These are phyloP conservation scores for Oriolus oriolus DNA, from an alignment of 2,113 vertebrate species.

Conservation along the genomic window DNA sequence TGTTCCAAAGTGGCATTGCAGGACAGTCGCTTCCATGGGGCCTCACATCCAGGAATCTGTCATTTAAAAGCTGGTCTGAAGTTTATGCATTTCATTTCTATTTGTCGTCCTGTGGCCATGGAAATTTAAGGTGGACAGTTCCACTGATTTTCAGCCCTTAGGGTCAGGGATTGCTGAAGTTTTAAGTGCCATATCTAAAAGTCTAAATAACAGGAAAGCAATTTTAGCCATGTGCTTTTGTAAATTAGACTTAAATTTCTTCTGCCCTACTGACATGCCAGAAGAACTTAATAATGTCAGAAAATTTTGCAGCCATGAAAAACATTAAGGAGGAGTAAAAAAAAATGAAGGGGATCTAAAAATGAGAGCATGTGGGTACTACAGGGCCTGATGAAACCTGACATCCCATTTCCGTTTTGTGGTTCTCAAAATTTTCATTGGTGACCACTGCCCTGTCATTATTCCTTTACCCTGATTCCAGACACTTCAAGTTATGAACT, in stretches of 20 bases:
- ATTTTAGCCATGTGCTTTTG: neutral
- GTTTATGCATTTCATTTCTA: neutral
- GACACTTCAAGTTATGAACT: neutral
- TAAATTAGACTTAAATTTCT: neutral
- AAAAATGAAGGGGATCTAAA: neutral
- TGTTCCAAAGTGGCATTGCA: neutral
- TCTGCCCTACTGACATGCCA: neutral
- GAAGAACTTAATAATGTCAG: neutral
- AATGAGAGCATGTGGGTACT: neutral
- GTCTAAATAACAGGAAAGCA: neutral
- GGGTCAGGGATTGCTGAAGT: neutral
- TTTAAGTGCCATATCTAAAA: neutral
- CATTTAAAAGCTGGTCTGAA: neutral
- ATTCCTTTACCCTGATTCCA: neutral
- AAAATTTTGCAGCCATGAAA: neutral
- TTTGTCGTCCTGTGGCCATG: neutral
- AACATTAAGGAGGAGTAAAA: fast-evolving
- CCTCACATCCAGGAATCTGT: neutral
- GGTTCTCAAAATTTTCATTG: neutral
- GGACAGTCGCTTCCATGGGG: neutral
- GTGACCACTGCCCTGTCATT: neutral
- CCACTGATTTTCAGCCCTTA: neutral
- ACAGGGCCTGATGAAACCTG: neutral
- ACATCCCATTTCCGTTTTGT: neutral
- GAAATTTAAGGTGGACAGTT: neutral